A percentile compares a stretch with the other conserved stretches of the same genome.
phyloP scores from a whole-genome alignment of 2,888 invertebrate species.

The Pristionchus mayeri region DNA sequence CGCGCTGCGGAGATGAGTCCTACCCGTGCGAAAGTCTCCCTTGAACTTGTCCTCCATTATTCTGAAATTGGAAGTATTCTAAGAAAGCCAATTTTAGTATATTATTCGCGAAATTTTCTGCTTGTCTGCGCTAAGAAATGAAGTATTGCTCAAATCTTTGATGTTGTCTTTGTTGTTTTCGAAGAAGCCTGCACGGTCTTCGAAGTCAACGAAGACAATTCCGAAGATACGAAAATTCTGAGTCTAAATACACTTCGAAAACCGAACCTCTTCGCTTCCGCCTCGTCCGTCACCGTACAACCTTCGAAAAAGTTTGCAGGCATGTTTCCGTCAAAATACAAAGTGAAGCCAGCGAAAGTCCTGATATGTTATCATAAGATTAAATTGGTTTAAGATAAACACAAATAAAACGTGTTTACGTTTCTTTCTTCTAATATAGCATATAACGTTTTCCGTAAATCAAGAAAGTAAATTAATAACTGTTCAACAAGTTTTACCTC shows the following conservation, averaged over 20 bases:
- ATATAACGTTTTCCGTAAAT: too few relatives aligned
- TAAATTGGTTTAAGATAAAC: background rate
- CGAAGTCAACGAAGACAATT: too few relatives aligned
- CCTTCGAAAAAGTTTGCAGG: background rate
- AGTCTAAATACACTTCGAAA: background rate
- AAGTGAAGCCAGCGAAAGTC: background rate
- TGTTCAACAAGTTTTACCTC: background rate
- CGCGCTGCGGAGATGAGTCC: background rate
- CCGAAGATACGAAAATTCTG: too few relatives aligned
- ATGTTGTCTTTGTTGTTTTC: too few relatives aligned
- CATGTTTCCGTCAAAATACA: background rate
- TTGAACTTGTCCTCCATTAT: constrained; percentile 22
- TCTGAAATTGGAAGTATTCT: background rate
- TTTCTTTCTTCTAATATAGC: too few relatives aligned
- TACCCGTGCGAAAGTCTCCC: background rate
- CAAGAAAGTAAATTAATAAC: too few relatives aligned
- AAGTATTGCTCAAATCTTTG: background rate
- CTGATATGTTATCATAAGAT: background rate
- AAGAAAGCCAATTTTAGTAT: too few relatives aligned
- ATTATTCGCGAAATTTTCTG: background rate
- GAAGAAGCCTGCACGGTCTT: too few relatives aligned
- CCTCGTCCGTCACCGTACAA: background rate
- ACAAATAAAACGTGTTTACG: too few relatives aligned
- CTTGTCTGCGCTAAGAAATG: background rate
- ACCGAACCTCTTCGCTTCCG: background rate